Percentiles rank a stretch among this genome's conserved stretches.
phyloP scores from a whole-genome alignment of 1,140 invertebrate genomes.

The Chironomus tepperi region DNA sequence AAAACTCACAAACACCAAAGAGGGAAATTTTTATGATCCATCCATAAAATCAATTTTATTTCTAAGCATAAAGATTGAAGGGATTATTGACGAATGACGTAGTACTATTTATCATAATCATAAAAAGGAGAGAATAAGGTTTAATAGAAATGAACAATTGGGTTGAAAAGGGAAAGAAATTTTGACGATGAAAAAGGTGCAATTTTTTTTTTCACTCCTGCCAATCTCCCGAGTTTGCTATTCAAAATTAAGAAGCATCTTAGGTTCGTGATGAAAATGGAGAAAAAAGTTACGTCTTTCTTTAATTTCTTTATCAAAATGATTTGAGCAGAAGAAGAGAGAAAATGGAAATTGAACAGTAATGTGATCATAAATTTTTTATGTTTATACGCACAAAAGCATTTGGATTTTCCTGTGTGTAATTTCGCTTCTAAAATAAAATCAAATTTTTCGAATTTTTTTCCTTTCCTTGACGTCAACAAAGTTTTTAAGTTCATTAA shows the following conservation, averaged over 20 bases:
- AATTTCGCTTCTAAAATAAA: no score
- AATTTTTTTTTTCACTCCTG: background rate
- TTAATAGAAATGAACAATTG: no score
- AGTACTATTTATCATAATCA: background rate
- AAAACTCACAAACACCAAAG: background rate
- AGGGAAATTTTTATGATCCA: background rate
- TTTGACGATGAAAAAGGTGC: background rate
- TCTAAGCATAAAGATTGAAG: background rate
- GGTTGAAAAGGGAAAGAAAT: background rate
- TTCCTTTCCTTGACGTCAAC: no score
- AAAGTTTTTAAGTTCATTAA: no score
- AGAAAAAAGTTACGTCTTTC: background rate
- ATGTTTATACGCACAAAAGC: no score
- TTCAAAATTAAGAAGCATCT: background rate
- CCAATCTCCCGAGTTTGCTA: no score
- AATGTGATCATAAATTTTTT: no score
- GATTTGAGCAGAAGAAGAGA: background rate
- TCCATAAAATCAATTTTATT: conserved; percentile 15
- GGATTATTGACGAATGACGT: conserved; percentile 12
- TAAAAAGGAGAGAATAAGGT: background rate
- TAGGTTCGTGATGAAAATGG: background rate
- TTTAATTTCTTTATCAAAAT: background rate
- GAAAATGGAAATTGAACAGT: no score
- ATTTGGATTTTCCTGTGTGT: no score
- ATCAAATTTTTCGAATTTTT: no score